Percentiles rank a stretch among this genome's conserved stretches.
These are phyloP conservation scores for Centropus unirufus DNA, from an alignment of 2,113 vertebrate species.

Conservation along the genomic window DNA sequence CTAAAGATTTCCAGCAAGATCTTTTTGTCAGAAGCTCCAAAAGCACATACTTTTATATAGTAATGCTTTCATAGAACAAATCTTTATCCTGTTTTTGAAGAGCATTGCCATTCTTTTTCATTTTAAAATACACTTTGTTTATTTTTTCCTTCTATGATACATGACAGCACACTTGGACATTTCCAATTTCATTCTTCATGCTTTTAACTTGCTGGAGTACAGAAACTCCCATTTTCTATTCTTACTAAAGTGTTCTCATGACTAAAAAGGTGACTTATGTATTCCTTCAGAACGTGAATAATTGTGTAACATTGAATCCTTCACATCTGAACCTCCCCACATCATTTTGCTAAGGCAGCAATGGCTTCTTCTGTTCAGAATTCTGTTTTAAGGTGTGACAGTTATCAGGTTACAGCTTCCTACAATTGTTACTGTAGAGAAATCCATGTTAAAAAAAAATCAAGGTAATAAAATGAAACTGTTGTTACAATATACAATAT, in stretches of 20 bases:
- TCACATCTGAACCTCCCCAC: not conserved
- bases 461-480: not conserved
- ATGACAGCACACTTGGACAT: not conserved
- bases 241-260: not conserved
- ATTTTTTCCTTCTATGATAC: not conserved
- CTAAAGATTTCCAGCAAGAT: conserved; percentile 12
- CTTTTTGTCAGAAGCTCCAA: not conserved
- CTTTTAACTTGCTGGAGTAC: not conserved
- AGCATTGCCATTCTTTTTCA: not conserved
- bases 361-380: not conserved
- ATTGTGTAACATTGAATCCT: not conserved
- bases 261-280: not conserved
- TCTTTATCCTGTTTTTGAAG: not conserved
- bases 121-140: not conserved
- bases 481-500: not conserved
- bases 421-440: not conserved
- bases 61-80: not conserved
- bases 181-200: not conserved
- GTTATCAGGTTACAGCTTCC: not conserved
- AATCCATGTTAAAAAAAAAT: not conserved
- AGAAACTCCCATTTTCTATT: not conserved
- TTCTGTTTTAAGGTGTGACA: not conserved
- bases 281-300: not conserved
- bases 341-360: not conserved
- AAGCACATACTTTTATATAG: not conserved